Evolutionary conservation across 2,888 invertebrate species (phyloP).

Genomic region (Athalia rosae): DNA sequence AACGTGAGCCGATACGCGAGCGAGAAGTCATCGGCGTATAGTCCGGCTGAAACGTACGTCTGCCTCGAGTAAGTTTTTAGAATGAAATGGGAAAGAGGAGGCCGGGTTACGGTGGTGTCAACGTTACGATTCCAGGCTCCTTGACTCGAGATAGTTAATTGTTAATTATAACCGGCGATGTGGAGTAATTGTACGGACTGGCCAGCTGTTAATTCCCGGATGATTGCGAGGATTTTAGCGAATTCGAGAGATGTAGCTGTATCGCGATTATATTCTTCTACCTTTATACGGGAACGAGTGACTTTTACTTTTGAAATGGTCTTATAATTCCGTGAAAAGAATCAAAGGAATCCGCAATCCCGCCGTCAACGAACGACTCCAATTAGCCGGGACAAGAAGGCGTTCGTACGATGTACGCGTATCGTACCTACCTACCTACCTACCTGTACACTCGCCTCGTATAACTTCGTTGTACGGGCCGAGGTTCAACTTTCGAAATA

Average conservation of each 20-base stretch:
- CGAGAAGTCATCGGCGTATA: constrained; percentile 5
- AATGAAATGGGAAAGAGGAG: not conserved
- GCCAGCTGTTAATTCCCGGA: constrained; percentile 22
- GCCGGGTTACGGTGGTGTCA: constrained; percentile 22
- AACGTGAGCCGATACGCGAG: no score
- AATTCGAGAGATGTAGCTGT: not conserved
- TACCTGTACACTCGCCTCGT: no score
- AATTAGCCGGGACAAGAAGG: constrained; percentile 38
- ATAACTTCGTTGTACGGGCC: no score
- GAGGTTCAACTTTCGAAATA: constrained; percentile 39
- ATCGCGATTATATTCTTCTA: not conserved
- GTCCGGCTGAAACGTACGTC: constrained; percentile 3
- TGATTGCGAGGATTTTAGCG: constrained; percentile 31
- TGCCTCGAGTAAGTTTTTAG: not conserved
- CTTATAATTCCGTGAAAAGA: constrained; percentile 29
- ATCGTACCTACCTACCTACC: not conserved
- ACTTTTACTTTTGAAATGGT: constrained; percentile 43
- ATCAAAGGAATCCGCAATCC: constrained; percentile 34
- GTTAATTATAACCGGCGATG: constrained; percentile 31
- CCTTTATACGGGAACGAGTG: not conserved
- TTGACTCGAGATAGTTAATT: constrained; percentile 33
- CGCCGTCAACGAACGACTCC: constrained; percentile 36
- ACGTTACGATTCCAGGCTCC: constrained; percentile 25
- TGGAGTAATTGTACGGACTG: not conserved
- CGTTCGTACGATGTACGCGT: constrained; percentile 1